phyloP scores from a whole-genome alignment of 64 coral and sea anemone genomes.

The Exaiptasia diaphana region DNA sequence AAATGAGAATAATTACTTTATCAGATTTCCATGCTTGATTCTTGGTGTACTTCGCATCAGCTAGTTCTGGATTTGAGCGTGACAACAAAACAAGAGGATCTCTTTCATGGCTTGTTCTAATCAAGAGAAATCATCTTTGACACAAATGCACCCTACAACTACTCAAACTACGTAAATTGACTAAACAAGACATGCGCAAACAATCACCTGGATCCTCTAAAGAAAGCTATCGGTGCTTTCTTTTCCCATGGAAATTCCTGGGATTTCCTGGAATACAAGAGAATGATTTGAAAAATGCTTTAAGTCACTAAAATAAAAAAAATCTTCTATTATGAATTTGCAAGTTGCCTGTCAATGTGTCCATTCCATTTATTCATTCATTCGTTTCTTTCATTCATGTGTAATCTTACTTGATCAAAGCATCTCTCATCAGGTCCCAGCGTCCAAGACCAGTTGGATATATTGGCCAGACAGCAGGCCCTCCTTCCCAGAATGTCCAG shows the following conservation, averaged over 20 bases:
- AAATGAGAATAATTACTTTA: slow-evolving; percentile 61
- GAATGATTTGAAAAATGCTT: too few relatives aligned
- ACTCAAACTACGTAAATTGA: too few relatives aligned
- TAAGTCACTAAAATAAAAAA: too few relatives aligned
- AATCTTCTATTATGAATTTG: too few relatives aligned
- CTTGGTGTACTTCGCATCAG: slow-evolving; percentile 96
- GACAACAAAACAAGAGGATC: slow-evolving; percentile 88
- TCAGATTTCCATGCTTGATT: slow-evolving; percentile 99
- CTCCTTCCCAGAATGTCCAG: slow-evolving; percentile 99
- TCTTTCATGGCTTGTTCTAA: slow-evolving; percentile 80
- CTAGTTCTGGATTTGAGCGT: slow-evolving; percentile 60
- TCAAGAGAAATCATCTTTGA: background rate
- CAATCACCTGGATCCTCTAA: slow-evolving; percentile 91
- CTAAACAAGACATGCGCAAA: too few relatives aligned
- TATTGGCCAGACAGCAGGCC: slow-evolving; percentile 95
- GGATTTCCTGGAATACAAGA: slow-evolving; percentile 61
- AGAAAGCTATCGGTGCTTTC: slow-evolving; percentile 82
- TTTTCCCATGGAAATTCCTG: slow-evolving; percentile 87
- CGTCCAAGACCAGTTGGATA: slow-evolving; percentile 94
- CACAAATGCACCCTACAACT: background rate
- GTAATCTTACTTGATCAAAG: slow-evolving; percentile 68
- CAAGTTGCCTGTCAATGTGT: too few relatives aligned
- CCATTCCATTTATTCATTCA: too few relatives aligned
- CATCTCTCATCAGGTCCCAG: slow-evolving; percentile 97
- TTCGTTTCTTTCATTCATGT: too few relatives aligned